A percentile compares a stretch with the other conserved stretches of the same genome.
Conservation (phyloP, 2,888 invertebrate species). For the Tetragnatha montana region DNA sequence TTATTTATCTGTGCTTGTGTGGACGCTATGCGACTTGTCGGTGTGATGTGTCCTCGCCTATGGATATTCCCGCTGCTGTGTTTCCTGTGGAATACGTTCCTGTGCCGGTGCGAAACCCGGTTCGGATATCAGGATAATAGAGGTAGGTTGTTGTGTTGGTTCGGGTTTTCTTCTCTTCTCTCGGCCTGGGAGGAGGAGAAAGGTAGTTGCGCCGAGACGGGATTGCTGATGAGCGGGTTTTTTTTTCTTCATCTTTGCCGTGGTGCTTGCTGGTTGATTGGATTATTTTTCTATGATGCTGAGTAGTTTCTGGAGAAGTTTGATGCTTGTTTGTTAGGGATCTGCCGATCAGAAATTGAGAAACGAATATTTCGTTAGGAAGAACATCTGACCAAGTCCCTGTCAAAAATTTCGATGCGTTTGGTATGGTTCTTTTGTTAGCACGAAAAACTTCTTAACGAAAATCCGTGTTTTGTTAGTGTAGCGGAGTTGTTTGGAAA, state of each 20-base stretch:
- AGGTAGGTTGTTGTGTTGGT: constrained; percentile 22
- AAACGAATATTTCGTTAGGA: too few relatives aligned
- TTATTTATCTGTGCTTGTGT: constrained; percentile 8
- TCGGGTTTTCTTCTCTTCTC: too few relatives aligned
- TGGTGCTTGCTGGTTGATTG: background rate
- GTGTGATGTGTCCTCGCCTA: constrained; percentile 2
- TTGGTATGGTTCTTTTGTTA: too few relatives aligned
- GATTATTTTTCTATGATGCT: background rate
- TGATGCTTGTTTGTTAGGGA: background rate
- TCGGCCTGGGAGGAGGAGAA: background rate
- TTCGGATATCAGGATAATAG: constrained; percentile 55
- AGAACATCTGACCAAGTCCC: too few relatives aligned
- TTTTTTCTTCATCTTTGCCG: background rate
- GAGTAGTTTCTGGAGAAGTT: background rate
- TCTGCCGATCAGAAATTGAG: too few relatives aligned
- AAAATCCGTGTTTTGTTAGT: too few relatives aligned
- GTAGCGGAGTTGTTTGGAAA: too few relatives aligned
- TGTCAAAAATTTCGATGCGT: too few relatives aligned
- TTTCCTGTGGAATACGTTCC: constrained; percentile 18
- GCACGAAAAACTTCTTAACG: too few relatives aligned
- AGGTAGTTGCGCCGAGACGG: background rate
- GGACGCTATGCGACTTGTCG: constrained; percentile 31
- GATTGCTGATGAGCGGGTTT: background rate
- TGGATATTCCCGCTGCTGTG: constrained; percentile 40
- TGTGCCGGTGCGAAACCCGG: constrained; percentile 31